Conservation (phyloP, 92 coral and sea anemone genomes). For the Isaurus tuberculatus region DNA sequence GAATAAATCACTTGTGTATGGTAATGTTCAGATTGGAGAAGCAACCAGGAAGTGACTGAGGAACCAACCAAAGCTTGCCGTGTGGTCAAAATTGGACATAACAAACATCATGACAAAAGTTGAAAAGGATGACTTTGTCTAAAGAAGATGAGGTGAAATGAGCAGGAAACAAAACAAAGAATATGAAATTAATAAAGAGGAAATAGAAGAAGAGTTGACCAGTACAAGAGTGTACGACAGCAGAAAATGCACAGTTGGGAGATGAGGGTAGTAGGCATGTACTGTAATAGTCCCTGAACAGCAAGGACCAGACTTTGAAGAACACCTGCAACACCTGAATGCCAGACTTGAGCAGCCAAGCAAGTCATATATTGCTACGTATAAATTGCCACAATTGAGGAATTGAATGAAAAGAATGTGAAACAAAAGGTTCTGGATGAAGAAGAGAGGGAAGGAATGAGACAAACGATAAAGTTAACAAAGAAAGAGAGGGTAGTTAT, state of each 20-base stretch:
- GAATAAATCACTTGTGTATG: no score
- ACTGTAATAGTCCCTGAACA: slow-evolving; percentile 23
- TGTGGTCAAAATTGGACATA: background rate
- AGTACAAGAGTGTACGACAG: slow-evolving; percentile 19
- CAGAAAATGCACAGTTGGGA: slow-evolving; percentile 3
- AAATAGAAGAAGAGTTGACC: background rate
- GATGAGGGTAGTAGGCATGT: slow-evolving; percentile 27
- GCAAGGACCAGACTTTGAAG: no score
- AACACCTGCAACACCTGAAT: no score
- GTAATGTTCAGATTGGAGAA: no score
- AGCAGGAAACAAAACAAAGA: background rate
- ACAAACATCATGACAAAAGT: background rate
- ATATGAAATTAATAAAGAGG: background rate
- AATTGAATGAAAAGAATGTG: no score
- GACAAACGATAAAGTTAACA: no score
- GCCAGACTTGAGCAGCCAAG: no score
- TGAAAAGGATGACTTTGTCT: background rate
- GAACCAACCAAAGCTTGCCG: background rate
- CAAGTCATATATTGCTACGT: no score
- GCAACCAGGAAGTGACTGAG: no score
- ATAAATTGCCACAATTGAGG: no score
- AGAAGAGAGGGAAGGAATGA: no score
- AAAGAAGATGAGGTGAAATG: slow-evolving; percentile 14
- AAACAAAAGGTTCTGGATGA: background rate
- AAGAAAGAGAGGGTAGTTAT: no score